Conservation (phyloP, 2,888 invertebrate genomes). For the Hymenopus coronatus region DNA sequence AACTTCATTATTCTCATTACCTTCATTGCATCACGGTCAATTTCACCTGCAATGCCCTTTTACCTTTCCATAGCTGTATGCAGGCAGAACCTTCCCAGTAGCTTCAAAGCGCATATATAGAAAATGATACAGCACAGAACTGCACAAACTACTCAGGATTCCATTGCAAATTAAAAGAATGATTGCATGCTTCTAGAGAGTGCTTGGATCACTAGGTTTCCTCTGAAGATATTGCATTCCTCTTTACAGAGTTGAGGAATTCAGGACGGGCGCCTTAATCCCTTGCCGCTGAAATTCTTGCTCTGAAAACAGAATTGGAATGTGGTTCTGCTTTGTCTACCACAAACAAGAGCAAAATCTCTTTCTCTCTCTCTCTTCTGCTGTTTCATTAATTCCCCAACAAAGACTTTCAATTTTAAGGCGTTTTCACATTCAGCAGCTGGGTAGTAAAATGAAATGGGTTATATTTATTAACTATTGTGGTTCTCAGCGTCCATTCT, state of each 20-base stretch:
- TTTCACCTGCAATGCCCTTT: not conserved
- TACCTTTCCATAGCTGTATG: not conserved
- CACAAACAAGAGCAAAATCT: not conserved
- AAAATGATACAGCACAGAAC: not conserved
- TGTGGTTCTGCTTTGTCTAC: not conserved
- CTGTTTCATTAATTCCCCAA: not conserved
- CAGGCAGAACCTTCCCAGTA: not conserved
- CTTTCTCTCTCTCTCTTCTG: too few species aligned
- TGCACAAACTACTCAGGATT: not conserved
- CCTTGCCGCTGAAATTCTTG: not conserved
- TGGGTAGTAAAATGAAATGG: too few species aligned
- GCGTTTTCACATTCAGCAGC: not conserved
- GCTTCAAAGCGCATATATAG: not conserved
- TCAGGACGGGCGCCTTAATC: not conserved
- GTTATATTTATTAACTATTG: too few species aligned
- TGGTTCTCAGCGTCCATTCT: too few species aligned
- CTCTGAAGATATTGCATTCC: not conserved
- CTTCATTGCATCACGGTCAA: too few species aligned
- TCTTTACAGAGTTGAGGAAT: not conserved
- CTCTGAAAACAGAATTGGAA: not conserved
- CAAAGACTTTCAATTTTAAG: not conserved
- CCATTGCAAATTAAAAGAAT: not conserved
- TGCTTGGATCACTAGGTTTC: not conserved
- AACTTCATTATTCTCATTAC: too few species aligned
- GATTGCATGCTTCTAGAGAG: not conserved